A percentile compares a stretch with the other conserved stretches of the same genome.
phyloP scores from a whole-genome alignment of 2,797 vertebrate species.

The Myiotriccus ornatus region DNA sequence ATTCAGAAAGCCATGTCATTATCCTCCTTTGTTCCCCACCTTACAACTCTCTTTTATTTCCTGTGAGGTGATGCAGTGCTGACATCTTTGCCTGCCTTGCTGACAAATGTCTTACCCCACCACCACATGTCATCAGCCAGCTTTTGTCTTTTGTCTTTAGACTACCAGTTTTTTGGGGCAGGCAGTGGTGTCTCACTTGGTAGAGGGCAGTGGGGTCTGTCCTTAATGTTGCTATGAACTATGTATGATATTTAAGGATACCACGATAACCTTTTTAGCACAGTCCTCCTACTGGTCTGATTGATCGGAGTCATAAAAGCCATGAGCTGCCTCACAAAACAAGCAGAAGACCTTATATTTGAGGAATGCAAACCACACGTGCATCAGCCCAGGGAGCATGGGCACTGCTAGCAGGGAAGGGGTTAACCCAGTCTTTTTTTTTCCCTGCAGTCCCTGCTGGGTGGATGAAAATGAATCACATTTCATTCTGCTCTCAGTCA shows the following conservation, averaged over 20 bases:
- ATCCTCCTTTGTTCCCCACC: neutral
- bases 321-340: neutral
- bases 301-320: neutral
- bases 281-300: neutral
- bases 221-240: neutral
- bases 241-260: neutral
- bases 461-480: constrained; percentile 75
- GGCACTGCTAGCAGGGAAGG: neutral
- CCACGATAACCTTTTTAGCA: neutral
- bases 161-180: neutral
- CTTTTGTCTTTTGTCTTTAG: neutral
- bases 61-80: neutral
- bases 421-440: constrained; percentile 44
- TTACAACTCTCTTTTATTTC: neutral
- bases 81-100: neutral
- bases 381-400: neutral
- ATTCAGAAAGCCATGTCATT: neutral
- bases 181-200: neutral
- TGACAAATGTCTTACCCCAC: neutral
- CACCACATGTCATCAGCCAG: neutral
- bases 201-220: neutral
- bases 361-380: neutral
- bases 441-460: constrained; percentile 37
- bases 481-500: constrained; percentile 73
- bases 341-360: neutral